Conservation (phyloP, 1,140 invertebrate species). For the Drosophila eugracilis region DNA sequence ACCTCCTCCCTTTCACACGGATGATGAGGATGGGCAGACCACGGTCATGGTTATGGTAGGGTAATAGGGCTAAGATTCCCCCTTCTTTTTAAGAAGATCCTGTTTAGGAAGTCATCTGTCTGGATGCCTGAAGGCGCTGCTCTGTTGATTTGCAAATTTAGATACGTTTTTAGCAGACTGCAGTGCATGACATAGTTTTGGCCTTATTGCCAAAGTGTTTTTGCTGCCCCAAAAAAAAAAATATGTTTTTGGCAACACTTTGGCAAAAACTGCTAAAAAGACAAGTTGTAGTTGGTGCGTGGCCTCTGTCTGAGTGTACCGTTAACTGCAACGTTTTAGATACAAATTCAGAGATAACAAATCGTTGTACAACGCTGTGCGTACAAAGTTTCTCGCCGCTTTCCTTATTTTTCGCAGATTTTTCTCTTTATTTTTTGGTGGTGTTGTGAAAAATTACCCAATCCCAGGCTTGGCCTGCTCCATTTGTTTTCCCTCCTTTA, state of each 20-base stretch:
- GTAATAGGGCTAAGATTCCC: conserved; percentile 7
- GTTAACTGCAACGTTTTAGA: conserved; percentile 78
- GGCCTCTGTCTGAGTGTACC: conserved; percentile 52
- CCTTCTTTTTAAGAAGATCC: conserved; percentile 3
- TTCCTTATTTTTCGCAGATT: conserved; percentile 32
- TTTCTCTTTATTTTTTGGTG: conserved; percentile 24
- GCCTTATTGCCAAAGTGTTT: conserved; percentile 62
- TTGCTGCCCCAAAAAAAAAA: conserved; percentile 38
- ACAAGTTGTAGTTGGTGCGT: conserved; percentile 53
- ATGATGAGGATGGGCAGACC: conserved; percentile 30
- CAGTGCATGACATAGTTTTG: conserved; percentile 32
- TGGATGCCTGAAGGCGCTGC: conserved; percentile 19
- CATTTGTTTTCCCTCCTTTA: conserved; percentile 6
- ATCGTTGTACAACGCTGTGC: conserved; percentile 69
- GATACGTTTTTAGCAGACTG: conserved; percentile 29
- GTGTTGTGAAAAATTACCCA: conserved; percentile 66
- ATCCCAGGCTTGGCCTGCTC: conserved; percentile 35
- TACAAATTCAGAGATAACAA: conserved; percentile 74
- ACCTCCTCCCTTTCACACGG: conserved; percentile 24
- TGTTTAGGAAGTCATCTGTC: conserved; percentile 38
- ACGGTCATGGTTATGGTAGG: conserved; percentile 27
- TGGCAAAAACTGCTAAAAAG: conserved; percentile 33
- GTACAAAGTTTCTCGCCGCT: conserved; percentile 34
- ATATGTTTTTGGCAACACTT: conserved; percentile 73
- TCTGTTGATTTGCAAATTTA: conserved; percentile 39